A percentile compares a stretch with the other conserved stretches of the same genome.
Conservation (phyloP, 2,113 vertebrate species). For the Perca fluviatilis region DNA sequence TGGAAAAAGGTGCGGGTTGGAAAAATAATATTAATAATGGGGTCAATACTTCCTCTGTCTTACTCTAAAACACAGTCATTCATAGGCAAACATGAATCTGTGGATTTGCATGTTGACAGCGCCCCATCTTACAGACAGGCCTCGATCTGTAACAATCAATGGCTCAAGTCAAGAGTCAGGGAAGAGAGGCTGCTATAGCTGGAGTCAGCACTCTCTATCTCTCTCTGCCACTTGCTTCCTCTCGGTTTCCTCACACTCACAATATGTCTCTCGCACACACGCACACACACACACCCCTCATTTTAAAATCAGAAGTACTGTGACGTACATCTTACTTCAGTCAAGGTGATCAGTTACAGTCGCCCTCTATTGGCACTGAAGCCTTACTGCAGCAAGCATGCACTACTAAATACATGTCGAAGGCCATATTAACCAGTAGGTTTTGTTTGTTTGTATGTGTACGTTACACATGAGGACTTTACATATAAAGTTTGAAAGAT, state of each 20-base stretch:
- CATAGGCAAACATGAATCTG: slow-evolving; percentile 16
- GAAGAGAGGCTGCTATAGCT: slow-evolving; percentile 56
- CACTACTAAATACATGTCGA: background rate
- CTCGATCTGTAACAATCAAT: slow-evolving; percentile 72
- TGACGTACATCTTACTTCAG: background rate
- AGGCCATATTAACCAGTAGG: background rate
- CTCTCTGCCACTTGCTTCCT: slow-evolving; percentile 10
- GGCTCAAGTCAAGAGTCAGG: slow-evolving; percentile 61
- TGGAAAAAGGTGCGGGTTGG: too few species aligned
- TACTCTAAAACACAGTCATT: slow-evolving; percentile 20
- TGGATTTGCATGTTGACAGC: slow-evolving; percentile 26
- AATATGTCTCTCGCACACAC: slow-evolving; percentile 2
- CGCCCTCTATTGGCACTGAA: slow-evolving; percentile 63
- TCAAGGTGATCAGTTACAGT: slow-evolving; percentile 50
- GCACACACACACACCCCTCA: slow-evolving; percentile 12
- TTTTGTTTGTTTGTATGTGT: background rate
- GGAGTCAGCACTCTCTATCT: slow-evolving; percentile 65
- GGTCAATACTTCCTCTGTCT: background rate
- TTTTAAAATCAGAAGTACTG: slow-evolving; percentile 23
- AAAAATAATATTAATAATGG: too few species aligned
- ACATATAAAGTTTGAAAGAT: background rate
- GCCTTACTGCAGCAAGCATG: slow-evolving; percentile 31
- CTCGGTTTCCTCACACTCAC: slow-evolving; percentile 13
- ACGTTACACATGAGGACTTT: background rate
- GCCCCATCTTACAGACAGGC: slow-evolving; percentile 19